Evolutionary conservation across 2,888 invertebrate genomes (phyloP).

Genomic region (Euplexia lucipara): DNA sequence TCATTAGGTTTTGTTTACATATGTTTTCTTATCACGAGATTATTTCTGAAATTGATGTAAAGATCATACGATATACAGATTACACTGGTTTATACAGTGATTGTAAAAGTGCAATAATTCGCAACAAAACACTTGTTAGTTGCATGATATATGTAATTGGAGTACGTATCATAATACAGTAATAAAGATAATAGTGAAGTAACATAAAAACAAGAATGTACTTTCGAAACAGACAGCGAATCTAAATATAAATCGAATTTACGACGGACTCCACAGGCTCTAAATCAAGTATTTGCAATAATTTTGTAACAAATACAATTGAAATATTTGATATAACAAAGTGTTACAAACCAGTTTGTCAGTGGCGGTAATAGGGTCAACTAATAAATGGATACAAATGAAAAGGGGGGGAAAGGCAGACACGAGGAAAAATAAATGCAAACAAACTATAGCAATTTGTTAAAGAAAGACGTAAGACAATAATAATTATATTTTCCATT

Average conservation of each 20-base stretch:
- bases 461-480: slow-evolving; percentile 7
- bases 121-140: slow-evolving; percentile 37
- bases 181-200: slow-evolving; percentile 45
- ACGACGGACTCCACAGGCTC: background rate
- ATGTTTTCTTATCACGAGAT: slow-evolving; percentile 13
- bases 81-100: slow-evolving; percentile 33
- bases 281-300: slow-evolving; percentile 26
- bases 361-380: slow-evolving; percentile 2
- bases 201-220: slow-evolving; percentile 45
- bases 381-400: slow-evolving; percentile 6
- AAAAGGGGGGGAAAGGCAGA: background rate
- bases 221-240: slow-evolving; percentile 39
- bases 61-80: slow-evolving; percentile 31
- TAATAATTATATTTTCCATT: slow-evolving; percentile 21
- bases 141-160: slow-evolving; percentile 52
- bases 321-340: slow-evolving; percentile 6
- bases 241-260: slow-evolving; percentile 29
- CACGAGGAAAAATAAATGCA: background rate
- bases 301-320: slow-evolving; percentile 23
- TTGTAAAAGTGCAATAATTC: slow-evolving; percentile 50
- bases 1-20: background rate
- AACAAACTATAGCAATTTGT: background rate
- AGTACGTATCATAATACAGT: slow-evolving; percentile 41
- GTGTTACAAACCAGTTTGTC: background rate
- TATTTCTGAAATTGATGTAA: slow-evolving; percentile 5